These are phyloP conservation scores for Eulemur macaco DNA, from an alignment of 2,113 vertebrate species.

Conservation along the genomic window DNA sequence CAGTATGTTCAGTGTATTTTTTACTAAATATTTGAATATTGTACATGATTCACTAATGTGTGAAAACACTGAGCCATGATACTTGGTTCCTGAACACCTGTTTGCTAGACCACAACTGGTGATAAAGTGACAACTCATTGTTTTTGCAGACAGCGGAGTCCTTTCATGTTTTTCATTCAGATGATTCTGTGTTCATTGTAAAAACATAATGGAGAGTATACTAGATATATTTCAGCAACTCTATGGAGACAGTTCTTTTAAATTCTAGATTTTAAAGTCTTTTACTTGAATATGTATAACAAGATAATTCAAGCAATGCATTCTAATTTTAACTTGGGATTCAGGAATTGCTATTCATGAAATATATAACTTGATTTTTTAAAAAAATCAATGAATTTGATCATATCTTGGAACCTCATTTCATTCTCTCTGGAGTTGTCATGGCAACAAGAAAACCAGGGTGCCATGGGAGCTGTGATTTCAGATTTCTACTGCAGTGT, in stretches of 20 bases:
- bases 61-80: background rate
- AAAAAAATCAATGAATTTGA: constrained; percentile 74
- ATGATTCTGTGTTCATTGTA: constrained; percentile 1
- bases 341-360: constrained; percentile 62
- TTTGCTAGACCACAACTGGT: constrained; percentile 10
- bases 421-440: constrained; percentile 69
- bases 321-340: constrained; percentile 59
- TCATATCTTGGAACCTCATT: constrained; percentile 65
- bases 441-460: constrained; percentile 71
- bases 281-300: constrained; percentile 34
- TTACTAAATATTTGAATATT: background rate
- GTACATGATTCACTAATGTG: background rate
- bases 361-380: constrained; percentile 53
- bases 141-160: background rate
- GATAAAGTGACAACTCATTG: constrained; percentile 32
- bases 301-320: constrained; percentile 41
- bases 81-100: background rate
- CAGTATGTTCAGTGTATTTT: background rate
- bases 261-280: constrained; percentile 42
- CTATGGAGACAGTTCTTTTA: background rate
- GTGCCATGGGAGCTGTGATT: constrained; percentile 48
- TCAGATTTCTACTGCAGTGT: constrained; percentile 48
- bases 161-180: constrained; percentile 35
- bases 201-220: constrained; percentile 15
- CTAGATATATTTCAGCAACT: constrained; percentile 40